Evolutionary conservation across 2,888 invertebrate species (phyloP).

Genomic region (Andrena flavipes): DNA sequence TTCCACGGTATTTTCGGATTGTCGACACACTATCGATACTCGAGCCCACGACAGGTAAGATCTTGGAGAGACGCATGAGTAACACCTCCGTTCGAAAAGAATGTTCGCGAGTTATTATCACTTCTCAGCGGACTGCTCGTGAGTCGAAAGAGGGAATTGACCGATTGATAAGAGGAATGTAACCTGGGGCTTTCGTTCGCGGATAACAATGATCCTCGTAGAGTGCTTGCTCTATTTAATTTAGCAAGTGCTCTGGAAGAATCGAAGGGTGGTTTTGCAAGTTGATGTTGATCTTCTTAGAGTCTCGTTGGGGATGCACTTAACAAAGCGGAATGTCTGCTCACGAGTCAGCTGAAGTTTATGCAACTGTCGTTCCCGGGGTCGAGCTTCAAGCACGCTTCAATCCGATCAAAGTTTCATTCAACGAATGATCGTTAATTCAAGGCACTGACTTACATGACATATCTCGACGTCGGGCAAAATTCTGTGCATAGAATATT

Average conservation of each 20-base stretch:
- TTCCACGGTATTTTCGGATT: conserved; percentile 14
- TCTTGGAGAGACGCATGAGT: conserved; percentile 43
- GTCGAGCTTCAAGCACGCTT: not conserved
- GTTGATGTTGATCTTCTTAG: not conserved
- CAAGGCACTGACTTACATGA: not conserved
- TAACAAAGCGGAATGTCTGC: conserved; percentile 14
- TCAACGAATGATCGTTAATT: not conserved
- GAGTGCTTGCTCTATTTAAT: conserved; percentile 3
- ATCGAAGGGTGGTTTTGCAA: not conserved
- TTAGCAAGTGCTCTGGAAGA: conserved; percentile 1
- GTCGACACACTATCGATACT: conserved; percentile 22
- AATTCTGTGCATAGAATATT: conserved; percentile 1
- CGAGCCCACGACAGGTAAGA: conserved; percentile 62
- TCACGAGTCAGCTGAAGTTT: conserved; percentile 28
- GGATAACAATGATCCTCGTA: conserved; percentile 1
- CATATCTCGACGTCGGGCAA: not conserved
- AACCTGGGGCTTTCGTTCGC: not conserved
- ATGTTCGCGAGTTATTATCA: conserved; percentile 22
- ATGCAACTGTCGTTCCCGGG: conserved; percentile 9
- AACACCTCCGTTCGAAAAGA: conserved; percentile 25
- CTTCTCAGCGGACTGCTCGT: conserved; percentile 30
- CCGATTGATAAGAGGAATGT: not conserved
- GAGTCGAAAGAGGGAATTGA: not conserved
- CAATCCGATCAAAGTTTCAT: not conserved
- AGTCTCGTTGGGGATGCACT: not conserved